Conservation (phyloP, 2,888 invertebrate species). For the Neoaliturus tenellus region DNA sequence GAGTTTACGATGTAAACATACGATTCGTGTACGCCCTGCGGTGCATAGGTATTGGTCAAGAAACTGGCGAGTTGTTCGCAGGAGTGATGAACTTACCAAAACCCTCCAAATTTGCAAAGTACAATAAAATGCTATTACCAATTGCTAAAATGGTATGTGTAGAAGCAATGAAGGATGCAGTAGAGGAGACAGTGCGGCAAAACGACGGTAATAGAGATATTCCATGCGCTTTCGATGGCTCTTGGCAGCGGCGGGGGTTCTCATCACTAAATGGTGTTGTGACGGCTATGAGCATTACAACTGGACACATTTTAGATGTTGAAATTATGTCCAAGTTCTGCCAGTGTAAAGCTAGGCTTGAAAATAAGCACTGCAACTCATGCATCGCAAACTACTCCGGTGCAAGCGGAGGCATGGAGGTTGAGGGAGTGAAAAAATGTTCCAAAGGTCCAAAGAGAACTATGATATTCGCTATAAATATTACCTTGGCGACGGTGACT, state of each 20-base stretch:
- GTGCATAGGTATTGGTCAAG: neutral
- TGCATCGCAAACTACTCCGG: neutral
- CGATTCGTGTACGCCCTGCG: neutral
- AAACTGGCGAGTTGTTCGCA: neutral
- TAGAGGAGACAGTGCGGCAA: neutral
- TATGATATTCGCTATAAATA: neutral
- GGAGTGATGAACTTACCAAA: neutral
- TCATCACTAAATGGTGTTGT: neutral
- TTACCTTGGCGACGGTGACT: conserved; percentile 20
- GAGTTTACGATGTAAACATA: neutral
- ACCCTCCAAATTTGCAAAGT: neutral
- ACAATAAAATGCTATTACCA: conserved; percentile 6
- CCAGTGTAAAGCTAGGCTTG: conserved; percentile 3
- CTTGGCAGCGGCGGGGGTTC: neutral
- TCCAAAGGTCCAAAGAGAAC: neutral
- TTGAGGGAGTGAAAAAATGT: neutral
- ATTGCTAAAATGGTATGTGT: neutral
- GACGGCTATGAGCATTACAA: neutral
- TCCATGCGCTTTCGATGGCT: neutral
- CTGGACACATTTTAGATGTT: neutral
- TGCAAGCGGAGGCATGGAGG: neutral
- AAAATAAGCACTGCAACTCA: neutral
- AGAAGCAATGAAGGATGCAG: neutral
- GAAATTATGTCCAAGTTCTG: neutral
- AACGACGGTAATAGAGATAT: neutral